A percentile compares a stretch with the other conserved stretches of the same genome.
Evolutionary conservation across 1,140 invertebrate genomes (phyloP).

Genomic region (Zelostemma sp.): DNA sequence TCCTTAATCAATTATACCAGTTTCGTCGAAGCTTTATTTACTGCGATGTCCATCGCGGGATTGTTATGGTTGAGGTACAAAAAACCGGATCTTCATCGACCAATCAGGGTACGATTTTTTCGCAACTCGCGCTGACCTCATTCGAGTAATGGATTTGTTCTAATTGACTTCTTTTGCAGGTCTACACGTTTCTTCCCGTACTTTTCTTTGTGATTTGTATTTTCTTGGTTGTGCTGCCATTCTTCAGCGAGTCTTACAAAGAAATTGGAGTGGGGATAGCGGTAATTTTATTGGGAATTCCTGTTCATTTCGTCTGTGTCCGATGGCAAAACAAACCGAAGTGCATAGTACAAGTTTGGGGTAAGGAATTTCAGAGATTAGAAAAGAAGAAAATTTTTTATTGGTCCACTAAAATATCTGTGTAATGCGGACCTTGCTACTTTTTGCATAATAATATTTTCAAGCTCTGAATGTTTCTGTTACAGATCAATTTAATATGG

Average conservation of each 20-base stretch:
- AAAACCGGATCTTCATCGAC: conserved; percentile 76
- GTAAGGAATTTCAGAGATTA: conserved; percentile 20
- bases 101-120: conserved; percentile 78
- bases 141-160: not conserved
- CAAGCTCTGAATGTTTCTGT: conserved; percentile 14
- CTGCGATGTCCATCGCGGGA: conserved; percentile 87
- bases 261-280: conserved; percentile 88
- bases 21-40: conserved; percentile 95
- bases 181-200: conserved; percentile 81
- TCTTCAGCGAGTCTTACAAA: conserved; percentile 76
- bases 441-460: too few relatives aligned
- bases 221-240: conserved; percentile 86
- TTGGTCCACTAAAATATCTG: too few relatives aligned
- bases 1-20: conserved; percentile 93
- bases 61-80: conserved; percentile 89
- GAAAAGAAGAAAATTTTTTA: not conserved
- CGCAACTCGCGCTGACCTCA: conserved; percentile 30
- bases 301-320: conserved; percentile 91
- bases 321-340: conserved; percentile 86
- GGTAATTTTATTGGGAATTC: conserved; percentile 89
- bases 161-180: conserved; percentile 55
- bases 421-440: too few relatives aligned
- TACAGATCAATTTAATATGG: conserved; percentile 76
- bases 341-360: conserved; percentile 44
- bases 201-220: conserved; percentile 86